Conservation (phyloP, 2,113 vertebrate genomes). For the Cranoglanis bouderius region DNA sequence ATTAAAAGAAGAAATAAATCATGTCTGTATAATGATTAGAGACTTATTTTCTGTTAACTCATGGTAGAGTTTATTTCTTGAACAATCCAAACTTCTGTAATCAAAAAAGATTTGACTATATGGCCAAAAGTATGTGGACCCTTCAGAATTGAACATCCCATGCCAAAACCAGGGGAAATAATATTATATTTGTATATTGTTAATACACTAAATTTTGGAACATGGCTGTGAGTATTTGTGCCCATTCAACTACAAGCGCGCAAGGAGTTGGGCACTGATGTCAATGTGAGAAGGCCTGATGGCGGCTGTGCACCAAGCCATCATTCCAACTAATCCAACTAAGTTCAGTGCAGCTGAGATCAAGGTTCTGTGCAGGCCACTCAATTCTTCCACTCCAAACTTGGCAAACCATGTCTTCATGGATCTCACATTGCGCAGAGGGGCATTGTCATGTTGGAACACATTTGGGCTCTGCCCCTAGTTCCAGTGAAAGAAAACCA, state of each 20-base stretch:
- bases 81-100: neutral
- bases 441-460: neutral
- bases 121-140: neutral
- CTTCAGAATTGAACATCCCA: neutral
- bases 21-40: neutral
- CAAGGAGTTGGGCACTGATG: neutral
- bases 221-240: neutral
- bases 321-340: neutral
- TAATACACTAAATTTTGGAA: neutral
- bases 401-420: neutral
- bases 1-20: neutral
- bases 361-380: neutral
- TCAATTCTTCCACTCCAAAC: neutral
- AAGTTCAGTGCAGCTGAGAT: neutral
- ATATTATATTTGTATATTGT: no score
- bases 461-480: neutral
- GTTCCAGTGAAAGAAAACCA: neutral
- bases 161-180: neutral
- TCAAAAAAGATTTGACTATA: neutral
- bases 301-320: neutral
- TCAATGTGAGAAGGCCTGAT: neutral
- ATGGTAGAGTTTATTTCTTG: neutral
- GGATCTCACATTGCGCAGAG: neutral
- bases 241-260: neutral
- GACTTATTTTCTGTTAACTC: neutral